phyloP scores from a whole-genome alignment of 2,888 invertebrate species.

The Allacma fusca region DNA sequence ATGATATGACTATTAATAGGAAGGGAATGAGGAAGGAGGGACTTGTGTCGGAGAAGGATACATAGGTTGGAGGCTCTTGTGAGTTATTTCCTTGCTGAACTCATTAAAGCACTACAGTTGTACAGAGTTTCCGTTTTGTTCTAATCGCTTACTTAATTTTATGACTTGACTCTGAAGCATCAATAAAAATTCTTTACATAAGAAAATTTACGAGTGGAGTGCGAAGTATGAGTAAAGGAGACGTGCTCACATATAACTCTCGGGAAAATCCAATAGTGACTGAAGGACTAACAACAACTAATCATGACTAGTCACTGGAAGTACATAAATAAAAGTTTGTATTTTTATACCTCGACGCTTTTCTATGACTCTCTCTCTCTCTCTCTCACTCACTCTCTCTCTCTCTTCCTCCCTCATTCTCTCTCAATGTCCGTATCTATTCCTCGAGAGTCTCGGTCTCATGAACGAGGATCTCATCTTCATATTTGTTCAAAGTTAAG shows the following conservation, averaged over 20 bases:
- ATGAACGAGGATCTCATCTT: not conserved
- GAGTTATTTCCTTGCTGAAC: not conserved
- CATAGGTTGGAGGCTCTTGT: too few species aligned
- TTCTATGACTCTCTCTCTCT: not conserved
- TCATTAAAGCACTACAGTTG: constrained; percentile 22
- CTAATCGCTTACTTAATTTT: constrained; percentile 18
- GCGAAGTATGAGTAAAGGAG: not conserved
- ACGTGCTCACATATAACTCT: not conserved
- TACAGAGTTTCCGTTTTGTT: constrained; percentile 15
- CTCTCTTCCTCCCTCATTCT: constrained; percentile 13
- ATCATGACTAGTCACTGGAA: not conserved
- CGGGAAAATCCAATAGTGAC: not conserved
- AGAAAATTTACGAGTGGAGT: constrained; percentile 2
- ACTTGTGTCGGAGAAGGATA: too few species aligned
- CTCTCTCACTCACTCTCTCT: constrained; percentile 14
- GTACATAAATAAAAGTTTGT: constrained; percentile 15
- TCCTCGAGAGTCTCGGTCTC: not conserved
- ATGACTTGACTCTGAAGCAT: constrained; percentile 18
- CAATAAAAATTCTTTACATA: constrained; percentile 23
- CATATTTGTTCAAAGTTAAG: not conserved
- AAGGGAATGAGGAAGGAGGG: too few species aligned
- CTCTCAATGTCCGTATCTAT: not conserved
- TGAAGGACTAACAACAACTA: not conserved
- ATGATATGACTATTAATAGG: too few species aligned
- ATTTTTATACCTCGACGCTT: not conserved